Evolutionary conservation across 2,113 vertebrate genomes (phyloP).

Genomic region (Phylloscopus trochilus): DNA sequence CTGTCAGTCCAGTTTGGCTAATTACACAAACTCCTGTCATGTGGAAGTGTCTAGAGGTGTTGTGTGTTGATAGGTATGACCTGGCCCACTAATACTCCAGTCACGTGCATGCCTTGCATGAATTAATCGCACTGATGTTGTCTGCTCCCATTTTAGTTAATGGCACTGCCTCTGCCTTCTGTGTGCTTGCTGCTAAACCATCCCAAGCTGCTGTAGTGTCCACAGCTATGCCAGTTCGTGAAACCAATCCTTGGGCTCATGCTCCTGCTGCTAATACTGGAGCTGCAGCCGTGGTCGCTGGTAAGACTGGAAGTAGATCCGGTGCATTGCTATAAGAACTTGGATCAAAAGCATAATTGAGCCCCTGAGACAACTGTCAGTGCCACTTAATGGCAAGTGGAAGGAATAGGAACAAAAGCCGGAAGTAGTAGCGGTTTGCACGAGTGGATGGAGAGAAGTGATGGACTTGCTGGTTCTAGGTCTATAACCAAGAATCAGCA

Average conservation of each 20-base stretch:
- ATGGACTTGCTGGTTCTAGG: background rate
- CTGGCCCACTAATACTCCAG: constrained; percentile 29
- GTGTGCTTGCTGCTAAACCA: constrained; percentile 81
- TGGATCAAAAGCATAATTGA: constrained; percentile 45
- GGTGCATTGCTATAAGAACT: constrained; percentile 52
- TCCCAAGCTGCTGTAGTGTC: constrained; percentile 80
- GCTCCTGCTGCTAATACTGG: constrained; percentile 79
- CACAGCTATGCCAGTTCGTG: constrained; percentile 89
- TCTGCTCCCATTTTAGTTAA: constrained; percentile 91
- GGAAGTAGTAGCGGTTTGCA: constrained; percentile 18
- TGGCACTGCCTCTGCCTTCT: constrained; percentile 85
- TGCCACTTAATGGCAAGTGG: constrained; percentile 23
- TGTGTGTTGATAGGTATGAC: constrained; percentile 41
- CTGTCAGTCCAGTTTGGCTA: background rate
- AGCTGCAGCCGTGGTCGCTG: constrained; percentile 71
- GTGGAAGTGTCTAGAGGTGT: constrained; percentile 12
- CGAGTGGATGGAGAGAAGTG: constrained; percentile 9
- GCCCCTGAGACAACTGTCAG: background rate
- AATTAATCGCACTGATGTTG: constrained; percentile 77
- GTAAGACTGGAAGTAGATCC: constrained; percentile 77
- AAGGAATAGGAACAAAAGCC: constrained; percentile 22
- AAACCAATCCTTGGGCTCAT: constrained; percentile 98
- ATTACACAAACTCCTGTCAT: constrained; percentile 19
- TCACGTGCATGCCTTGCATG: constrained; percentile 71
- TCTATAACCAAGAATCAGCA: no score